Evolutionary conservation across 2,888 invertebrate genomes (phyloP).

Genomic region (Apoda limacodes): DNA sequence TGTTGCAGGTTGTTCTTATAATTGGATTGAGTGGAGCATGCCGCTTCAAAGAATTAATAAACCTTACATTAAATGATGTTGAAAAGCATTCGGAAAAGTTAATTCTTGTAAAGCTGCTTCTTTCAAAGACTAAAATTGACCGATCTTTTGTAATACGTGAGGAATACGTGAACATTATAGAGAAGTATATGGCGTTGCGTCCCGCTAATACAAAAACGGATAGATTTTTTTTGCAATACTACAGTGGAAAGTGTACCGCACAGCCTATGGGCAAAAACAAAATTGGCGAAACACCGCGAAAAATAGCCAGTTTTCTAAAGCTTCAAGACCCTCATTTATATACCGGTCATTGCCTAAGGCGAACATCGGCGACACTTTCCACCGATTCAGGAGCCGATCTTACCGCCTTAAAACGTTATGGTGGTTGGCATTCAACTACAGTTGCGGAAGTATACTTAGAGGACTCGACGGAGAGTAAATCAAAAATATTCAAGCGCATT

Average conservation of each 20-base stretch:
- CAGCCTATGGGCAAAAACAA: constrained; percentile 12
- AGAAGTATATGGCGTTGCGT: constrained; percentile 11
- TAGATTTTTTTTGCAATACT: constrained; percentile 11
- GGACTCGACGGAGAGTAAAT: not conserved
- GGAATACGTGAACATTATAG: constrained; percentile 6
- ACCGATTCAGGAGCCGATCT: not conserved
- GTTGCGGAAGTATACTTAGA: not conserved
- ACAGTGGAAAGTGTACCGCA: constrained; percentile 13
- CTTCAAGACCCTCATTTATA: constrained; percentile 4
- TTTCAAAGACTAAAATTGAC: not conserved
- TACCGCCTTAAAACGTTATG: not conserved
- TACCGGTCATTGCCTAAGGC: constrained; percentile 6
- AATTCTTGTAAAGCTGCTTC: constrained; percentile 1
- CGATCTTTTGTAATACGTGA: constrained; percentile 3
- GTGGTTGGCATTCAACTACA: not conserved
- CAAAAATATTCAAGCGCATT: not conserved
- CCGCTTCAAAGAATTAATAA: constrained; percentile 6
- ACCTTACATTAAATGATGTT: constrained; percentile 10
- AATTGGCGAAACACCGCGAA: constrained; percentile 11
- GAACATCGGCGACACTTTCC: not conserved
- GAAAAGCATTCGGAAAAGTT: constrained; percentile 6
- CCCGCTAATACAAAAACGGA: constrained; percentile 5
- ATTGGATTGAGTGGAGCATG: constrained; percentile 13
- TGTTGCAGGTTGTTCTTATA: constrained; percentile 12
- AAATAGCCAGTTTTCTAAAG: constrained; percentile 11